A percentile compares a stretch with the other conserved stretches of the same genome.
Evolutionary conservation across 2,797 vertebrate genomes (phyloP).

Genomic region (Molossus alvarezi): DNA sequence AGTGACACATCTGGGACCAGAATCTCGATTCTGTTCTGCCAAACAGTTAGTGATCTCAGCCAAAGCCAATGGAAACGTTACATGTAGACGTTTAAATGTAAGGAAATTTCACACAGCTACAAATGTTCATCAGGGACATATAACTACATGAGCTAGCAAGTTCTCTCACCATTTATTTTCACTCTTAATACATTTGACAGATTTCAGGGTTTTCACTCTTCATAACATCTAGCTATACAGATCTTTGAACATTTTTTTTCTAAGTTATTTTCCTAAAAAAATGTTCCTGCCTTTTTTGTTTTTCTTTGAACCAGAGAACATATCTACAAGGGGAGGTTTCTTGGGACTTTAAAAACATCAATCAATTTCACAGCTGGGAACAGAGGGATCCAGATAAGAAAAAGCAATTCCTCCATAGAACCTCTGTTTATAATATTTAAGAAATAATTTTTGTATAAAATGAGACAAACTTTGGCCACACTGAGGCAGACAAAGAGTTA

Average conservation of each 20-base stretch:
- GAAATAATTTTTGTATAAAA: conserved; percentile 43
- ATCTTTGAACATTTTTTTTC: background rate
- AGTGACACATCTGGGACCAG: conserved; percentile 65
- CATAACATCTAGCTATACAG: background rate
- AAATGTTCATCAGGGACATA: background rate
- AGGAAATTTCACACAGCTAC: background rate
- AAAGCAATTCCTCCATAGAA: conserved; percentile 57
- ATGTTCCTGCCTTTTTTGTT: background rate
- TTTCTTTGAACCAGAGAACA: conserved; percentile 30
- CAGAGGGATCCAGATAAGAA: conserved; percentile 52
- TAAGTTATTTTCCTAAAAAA: background rate
- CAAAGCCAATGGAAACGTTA: background rate
- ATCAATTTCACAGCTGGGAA: conserved; percentile 79
- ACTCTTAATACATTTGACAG: background rate
- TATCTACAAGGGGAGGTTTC: conserved; percentile 50
- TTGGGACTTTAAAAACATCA: conserved; percentile 74
- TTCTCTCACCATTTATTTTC: conserved; percentile 43
- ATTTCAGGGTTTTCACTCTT: background rate
- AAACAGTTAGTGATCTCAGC: background rate
- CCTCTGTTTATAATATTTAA: conserved; percentile 66
- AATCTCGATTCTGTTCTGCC: conserved; percentile 58
- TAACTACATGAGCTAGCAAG: background rate
- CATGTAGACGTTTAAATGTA: conserved; percentile 23
- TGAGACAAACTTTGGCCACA: conserved; percentile 10
- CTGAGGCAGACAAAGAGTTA: conserved; percentile 74